Percentiles rank a stretch among this genome's conserved stretches.
These are phyloP conservation scores for Anniella stebbinsi DNA, from an alignment of 2,797 vertebrate genomes.

Conservation along the genomic window DNA sequence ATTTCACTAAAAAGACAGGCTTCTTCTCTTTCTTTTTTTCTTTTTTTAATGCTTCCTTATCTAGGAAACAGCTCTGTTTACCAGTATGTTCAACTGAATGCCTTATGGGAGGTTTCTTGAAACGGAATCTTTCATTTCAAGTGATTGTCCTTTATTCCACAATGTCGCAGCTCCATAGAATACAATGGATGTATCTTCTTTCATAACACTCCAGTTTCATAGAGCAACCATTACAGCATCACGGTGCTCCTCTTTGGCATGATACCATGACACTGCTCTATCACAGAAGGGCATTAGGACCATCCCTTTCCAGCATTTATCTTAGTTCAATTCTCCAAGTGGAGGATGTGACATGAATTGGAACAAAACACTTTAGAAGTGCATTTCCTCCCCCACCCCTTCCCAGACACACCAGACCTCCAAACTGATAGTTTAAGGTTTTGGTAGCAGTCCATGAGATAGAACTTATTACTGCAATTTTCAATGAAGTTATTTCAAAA, in stretches of 20 bases:
- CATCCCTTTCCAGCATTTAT: neutral
- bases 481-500: neutral
- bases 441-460: neutral
- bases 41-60: neutral
- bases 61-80: neutral
- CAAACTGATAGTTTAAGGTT: neutral
- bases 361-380: neutral
- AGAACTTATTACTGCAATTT: constrained; percentile 3
- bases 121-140: neutral
- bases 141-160: neutral
- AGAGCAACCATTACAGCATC: neutral
- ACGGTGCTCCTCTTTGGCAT: neutral
- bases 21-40: neutral
- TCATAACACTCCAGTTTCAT: neutral
- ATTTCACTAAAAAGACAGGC: neutral
- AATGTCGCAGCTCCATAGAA: neutral
- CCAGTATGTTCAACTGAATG: neutral
- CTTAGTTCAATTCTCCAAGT: neutral
- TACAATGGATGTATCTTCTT: neutral
- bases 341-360: neutral
- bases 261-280: neutral
- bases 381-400: no score
- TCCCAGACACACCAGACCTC: neutral
- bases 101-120: constrained; percentile 4
- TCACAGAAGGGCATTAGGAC: neutral